Conservation (phyloP, 2,113 vertebrate genomes). For the Limnothrissa miodon region DNA sequence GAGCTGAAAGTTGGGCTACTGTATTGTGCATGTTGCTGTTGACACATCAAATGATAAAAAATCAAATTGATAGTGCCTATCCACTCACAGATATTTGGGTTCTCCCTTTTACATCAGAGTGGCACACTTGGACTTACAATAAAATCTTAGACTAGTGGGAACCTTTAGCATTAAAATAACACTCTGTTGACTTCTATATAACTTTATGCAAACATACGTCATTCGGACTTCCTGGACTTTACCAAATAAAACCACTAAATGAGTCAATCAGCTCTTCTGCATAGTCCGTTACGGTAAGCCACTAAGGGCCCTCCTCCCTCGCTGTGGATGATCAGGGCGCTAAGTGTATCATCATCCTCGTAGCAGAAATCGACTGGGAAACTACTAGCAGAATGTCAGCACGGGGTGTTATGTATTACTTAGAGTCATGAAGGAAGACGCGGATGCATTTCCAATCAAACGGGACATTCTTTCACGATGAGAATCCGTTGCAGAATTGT, state of each 20-base stretch:
- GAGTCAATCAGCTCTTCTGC: not conserved
- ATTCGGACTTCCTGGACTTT: not conserved
- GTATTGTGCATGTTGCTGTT: too few relatives aligned
- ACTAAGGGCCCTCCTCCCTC: conserved; percentile 61
- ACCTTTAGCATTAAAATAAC: too few relatives aligned
- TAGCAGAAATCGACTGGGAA: conserved; percentile 55
- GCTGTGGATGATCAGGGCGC: conserved; percentile 52
- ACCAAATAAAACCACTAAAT: not conserved
- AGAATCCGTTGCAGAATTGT: conserved; percentile 69
- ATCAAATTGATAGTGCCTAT: too few relatives aligned
- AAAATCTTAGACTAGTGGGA: too few relatives aligned
- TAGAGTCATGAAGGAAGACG: conserved; percentile 60
- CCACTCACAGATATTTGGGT: too few relatives aligned
- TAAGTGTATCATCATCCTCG: conserved; percentile 63
- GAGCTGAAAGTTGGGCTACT: too few relatives aligned
- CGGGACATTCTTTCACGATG: conserved; percentile 63
- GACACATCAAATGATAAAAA: too few relatives aligned
- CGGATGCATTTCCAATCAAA: conserved; percentile 29
- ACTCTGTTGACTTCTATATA: too few relatives aligned
- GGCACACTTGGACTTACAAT: too few relatives aligned
- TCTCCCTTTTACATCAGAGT: too few relatives aligned
- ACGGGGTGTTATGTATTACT: conserved; percentile 34
- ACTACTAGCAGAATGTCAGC: conserved; percentile 61
- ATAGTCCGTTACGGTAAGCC: conserved; percentile 58
- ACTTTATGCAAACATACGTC: not conserved